Conservation (phyloP, 2,113 vertebrate genomes). For the Lamprologus tigripictilis region DNA sequence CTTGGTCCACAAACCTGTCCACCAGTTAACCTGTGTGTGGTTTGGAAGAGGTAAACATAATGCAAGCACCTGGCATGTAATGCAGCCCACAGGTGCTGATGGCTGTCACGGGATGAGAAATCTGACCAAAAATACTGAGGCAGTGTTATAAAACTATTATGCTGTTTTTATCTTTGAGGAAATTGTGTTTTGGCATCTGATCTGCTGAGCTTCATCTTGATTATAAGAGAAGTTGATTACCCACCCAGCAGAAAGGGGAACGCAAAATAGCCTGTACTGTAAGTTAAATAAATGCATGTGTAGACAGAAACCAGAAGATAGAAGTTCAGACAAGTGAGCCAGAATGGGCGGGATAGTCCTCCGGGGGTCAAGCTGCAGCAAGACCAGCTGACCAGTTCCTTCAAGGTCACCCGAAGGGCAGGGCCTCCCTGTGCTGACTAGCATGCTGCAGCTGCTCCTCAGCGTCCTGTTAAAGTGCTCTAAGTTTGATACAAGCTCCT, state of each 20-base stretch:
- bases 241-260: background rate
- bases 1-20: background rate
- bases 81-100: background rate
- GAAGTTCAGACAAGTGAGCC: background rate
- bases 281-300: background rate
- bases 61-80: background rate
- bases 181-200: background rate
- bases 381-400: background rate
- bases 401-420: constrained; percentile 35
- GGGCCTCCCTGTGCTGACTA: background rate
- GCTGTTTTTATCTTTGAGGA: background rate
- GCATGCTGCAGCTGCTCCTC: constrained; percentile 4
- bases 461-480: background rate
- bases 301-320: background rate
- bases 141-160: background rate
- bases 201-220: background rate
- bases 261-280: background rate
- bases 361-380: background rate
- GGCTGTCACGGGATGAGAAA: background rate
- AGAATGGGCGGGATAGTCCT: background rate
- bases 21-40: background rate
- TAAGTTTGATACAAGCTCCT: background rate
- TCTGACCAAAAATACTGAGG: background rate
- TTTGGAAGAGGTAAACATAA: background rate
- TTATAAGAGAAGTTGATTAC: background rate